Percentiles rank a stretch among this genome's conserved stretches.
phyloP scores from a whole-genome alignment of 1,140 invertebrate genomes.

The Tyrophagus putrescentiae region DNA sequence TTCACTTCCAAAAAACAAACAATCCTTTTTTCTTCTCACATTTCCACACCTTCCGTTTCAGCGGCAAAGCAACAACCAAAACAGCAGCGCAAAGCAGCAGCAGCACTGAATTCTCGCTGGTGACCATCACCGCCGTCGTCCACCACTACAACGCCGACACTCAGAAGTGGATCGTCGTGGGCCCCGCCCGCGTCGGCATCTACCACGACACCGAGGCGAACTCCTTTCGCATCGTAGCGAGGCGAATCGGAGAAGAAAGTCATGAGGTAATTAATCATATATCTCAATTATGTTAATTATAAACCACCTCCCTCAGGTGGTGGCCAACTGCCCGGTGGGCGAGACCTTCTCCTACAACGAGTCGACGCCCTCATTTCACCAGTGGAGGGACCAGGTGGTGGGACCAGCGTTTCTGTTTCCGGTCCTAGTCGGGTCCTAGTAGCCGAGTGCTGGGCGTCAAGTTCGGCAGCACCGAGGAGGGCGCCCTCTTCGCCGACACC shows the following conservation, averaged over 20 bases:
- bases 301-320: neutral
- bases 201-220: conserved; percentile 8
- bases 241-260: neutral
- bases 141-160: conserved; percentile 1
- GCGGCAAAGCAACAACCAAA: no score
- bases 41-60: no score
- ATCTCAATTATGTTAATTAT: neutral
- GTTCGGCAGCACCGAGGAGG: conserved; percentile 22
- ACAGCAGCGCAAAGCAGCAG: no score
- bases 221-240: conserved; percentile 9
- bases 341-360: conserved; percentile 1
- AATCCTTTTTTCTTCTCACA: no score
- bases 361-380: conserved; percentile 9
- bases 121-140: neutral
- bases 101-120: neutral
- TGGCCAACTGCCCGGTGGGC: conserved; percentile 3
- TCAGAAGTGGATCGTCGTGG: conserved; percentile 4
- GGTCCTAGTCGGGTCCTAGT: neutral
- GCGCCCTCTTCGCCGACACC: neutral
- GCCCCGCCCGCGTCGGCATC: neutral
- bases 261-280: neutral
- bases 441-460: conserved; percentile 10
- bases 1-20: no score
- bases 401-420: neutral
- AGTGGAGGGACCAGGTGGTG: neutral